Base-by-base conservation (phyloP, 2,888 invertebrate species). In the Carterocephalus palaemon region DNA sequence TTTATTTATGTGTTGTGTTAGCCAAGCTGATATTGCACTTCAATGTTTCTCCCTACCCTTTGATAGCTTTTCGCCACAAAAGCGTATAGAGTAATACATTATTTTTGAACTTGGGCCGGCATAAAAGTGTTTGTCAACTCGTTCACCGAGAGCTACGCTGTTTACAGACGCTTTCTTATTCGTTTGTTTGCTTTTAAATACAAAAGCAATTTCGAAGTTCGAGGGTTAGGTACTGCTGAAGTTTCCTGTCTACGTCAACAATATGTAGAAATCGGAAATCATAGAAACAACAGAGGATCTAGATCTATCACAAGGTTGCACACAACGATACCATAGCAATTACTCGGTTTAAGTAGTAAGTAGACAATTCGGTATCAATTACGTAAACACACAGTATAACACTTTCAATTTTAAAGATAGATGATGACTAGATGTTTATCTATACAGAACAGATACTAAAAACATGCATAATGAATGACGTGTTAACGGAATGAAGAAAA, bases 11-110 rank as follows among this genome's bases (percentile, higher is more conserved):
- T 31, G 29, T 36, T 24, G 45, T 31, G 19, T 12, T 23, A 24
- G 24, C 37, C 37, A 37, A 45, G 45, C 37, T 37, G 37, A 37
- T 45, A 32, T 37, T 37, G 31, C 45, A 31, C 37, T 31, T 37
- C 45, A 13, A 22, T 23, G 31, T 43, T 43, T 34, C 34, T 28
- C 10, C 20, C 28, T 20, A 5, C 34, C 42, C 43, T 23, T 43
- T 43, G 26, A 29, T 29, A 22, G 36, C 33, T 22, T 15, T 36
- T 36, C 23, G 36, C 16, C 23, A 10, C 16, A 20, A 15, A 37
- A 28, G 16, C 15, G 20, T 29, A 19, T 38, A 19, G 12, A 22
- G 20, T 8, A 9, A 34, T 23, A 23, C 23, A 34, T 23, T 34
- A 8, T 23, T 34, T 34, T 34, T 17, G 16, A 10, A 17, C 16